phyloP scores from a whole-genome alignment of 2,113 vertebrate species.

The Hippocampus barbouri region DNA sequence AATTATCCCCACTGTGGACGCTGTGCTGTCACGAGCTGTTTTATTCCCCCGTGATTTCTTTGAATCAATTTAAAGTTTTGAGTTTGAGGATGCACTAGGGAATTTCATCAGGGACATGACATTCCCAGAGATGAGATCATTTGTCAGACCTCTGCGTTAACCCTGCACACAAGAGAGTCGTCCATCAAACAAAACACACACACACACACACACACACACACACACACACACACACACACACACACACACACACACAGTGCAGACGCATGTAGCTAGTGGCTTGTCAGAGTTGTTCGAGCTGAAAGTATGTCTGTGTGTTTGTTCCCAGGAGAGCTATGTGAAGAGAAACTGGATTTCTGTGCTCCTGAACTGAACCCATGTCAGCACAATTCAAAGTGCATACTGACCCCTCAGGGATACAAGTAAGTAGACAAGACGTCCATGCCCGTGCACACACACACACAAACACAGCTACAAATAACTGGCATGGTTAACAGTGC shows the following conservation, averaged over 20 bases:
- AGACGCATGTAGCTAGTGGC: not conserved
- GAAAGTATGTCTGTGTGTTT: constrained; percentile 25
- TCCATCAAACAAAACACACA: constrained; percentile 45
- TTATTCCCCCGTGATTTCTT: constrained; percentile 34
- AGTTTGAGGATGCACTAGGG: constrained; percentile 20
- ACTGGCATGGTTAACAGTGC: not conserved
- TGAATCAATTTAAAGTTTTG: not conserved
- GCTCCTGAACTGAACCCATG: constrained; percentile 90
- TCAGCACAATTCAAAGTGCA: constrained; percentile 95
- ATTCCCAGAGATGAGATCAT: constrained; percentile 52
- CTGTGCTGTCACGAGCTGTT: constrained; percentile 30
- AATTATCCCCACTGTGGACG: constrained; percentile 31
- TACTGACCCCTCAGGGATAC: constrained; percentile 86
- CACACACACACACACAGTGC: not conserved
- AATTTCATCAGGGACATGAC: constrained; percentile 44
- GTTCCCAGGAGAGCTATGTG: constrained; percentile 86
- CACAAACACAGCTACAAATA: not conserved
- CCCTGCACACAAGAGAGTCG: constrained; percentile 43
- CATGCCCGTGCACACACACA: not conserved
- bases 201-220: not conserved
- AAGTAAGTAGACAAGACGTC: constrained; percentile 76
- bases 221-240: constrained; percentile 7
- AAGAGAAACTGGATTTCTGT: constrained; percentile 96
- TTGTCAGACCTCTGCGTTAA: constrained; percentile 57
- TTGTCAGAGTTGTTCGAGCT: not conserved